phyloP scores from a whole-genome alignment of 2,888 invertebrate genomes.

The Anarsia innoxiella region DNA sequence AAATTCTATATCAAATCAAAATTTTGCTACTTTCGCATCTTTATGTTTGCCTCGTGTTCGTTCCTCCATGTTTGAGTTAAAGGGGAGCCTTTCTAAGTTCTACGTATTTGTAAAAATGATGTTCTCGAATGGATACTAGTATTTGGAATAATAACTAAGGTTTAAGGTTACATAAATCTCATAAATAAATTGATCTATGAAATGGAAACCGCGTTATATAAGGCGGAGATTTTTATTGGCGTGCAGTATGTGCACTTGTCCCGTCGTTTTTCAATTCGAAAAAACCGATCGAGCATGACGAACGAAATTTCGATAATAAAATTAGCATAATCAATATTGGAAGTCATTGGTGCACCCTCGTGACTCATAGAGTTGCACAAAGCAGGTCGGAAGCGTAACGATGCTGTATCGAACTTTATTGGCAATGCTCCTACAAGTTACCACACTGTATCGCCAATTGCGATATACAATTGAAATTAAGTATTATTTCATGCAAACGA shows the following conservation, averaged over 20 bases:
- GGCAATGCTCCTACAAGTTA: constrained; percentile 50
- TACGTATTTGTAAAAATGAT: too few relatives aligned
- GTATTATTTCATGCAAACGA: constrained; percentile 67
- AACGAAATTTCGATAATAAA: constrained; percentile 64
- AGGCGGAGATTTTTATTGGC: constrained; percentile 38
- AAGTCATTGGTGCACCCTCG: constrained; percentile 52
- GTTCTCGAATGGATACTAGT: too few relatives aligned
- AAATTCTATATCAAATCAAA: constrained; percentile 51
- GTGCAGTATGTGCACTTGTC: constrained; percentile 32
- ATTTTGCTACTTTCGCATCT: constrained; percentile 31
- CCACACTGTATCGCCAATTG: constrained; percentile 44
- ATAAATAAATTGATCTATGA: neutral
- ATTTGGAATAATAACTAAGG: too few relatives aligned
- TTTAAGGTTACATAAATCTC: too few relatives aligned
- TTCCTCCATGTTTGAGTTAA: constrained; percentile 22
- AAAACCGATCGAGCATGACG: constrained; percentile 44
- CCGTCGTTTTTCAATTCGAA: constrained; percentile 25
- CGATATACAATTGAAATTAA: constrained; percentile 64
- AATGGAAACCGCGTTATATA: constrained; percentile 8
- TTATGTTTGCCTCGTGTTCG: constrained; percentile 24
- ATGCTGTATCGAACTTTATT: constrained; percentile 55
- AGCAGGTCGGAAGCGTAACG: constrained; percentile 28
- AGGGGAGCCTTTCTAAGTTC: too few relatives aligned
- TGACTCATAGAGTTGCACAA: neutral
- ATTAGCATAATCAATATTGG: constrained; percentile 70